Conservation (phyloP, 1,140 invertebrate species). For the Leptopilina boulardi region DNA sequence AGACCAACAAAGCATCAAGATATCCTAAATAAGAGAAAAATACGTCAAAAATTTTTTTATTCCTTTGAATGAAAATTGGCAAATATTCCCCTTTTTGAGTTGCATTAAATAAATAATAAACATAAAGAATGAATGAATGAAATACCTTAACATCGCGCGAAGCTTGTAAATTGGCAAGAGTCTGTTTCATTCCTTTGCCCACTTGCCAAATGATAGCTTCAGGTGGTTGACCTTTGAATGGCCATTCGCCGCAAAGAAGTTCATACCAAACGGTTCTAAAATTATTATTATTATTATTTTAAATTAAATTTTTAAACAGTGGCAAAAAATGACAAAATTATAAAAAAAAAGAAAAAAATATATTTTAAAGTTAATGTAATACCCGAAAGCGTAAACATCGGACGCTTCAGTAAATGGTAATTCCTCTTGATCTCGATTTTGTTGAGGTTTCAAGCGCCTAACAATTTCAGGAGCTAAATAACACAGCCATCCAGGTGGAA, state of each 20-base stretch:
- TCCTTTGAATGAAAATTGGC: too few relatives aligned
- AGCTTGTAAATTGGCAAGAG: slow-evolving; percentile 94
- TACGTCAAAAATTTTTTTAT: too few relatives aligned
- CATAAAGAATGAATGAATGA: too few relatives aligned
- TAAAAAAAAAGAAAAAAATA: slow-evolving; percentile 1
- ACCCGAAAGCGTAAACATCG: slow-evolving; percentile 99
- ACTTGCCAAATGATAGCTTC: slow-evolving; percentile 99
- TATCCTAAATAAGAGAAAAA: slow-evolving; percentile 83
- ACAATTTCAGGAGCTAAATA: slow-evolving; percentile 98
- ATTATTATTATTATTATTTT: too few relatives aligned
- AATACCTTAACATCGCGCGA: slow-evolving; percentile 96
- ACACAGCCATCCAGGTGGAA: slow-evolving; percentile 98
- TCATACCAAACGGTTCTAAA: slow-evolving; percentile 98
- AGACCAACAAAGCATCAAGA: slow-evolving; percentile 97
- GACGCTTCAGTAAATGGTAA: slow-evolving; percentile 94
- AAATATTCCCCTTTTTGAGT: too few relatives aligned
- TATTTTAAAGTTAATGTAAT: slow-evolving; percentile 57
- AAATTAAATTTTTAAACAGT: too few relatives aligned
- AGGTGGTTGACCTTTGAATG: slow-evolving; percentile 93
- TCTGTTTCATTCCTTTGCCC: slow-evolving; percentile 96
- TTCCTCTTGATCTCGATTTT: slow-evolving; percentile 85
- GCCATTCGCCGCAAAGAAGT: slow-evolving; percentile 96
- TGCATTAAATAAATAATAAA: too few relatives aligned
- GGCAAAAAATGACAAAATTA: neutral
- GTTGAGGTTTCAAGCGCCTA: slow-evolving; percentile 84